Conservation (phyloP, 1,140 invertebrate species). For the Drosophila kohkoa region DNA sequence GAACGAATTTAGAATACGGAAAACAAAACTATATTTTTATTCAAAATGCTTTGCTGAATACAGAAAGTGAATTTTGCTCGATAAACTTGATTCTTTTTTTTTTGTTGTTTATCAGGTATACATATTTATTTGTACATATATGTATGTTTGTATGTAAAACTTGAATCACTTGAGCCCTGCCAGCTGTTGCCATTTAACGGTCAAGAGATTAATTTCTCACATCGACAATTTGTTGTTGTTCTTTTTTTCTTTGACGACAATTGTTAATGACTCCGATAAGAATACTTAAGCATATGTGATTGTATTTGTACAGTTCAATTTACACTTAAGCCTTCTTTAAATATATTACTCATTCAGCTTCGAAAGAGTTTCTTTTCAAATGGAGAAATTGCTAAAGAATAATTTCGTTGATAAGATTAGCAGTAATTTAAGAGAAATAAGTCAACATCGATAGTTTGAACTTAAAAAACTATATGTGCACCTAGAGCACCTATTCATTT, state of each 20-base stretch:
- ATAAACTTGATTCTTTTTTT: slow-evolving; percentile 1
- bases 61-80: neutral
- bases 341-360: slow-evolving; percentile 3
- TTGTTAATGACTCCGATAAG: slow-evolving; percentile 13
- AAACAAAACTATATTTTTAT: slow-evolving; percentile 1
- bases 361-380: neutral
- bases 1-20: too few relatives aligned
- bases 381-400: neutral
- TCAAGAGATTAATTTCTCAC: slow-evolving; percentile 23
- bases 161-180: slow-evolving; percentile 31
- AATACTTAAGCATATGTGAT: neutral
- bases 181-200: slow-evolving; percentile 34
- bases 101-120: slow-evolving; percentile 22
- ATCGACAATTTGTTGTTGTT: slow-evolving; percentile 11
- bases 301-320: slow-evolving; percentile 1
- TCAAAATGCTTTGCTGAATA: neutral
- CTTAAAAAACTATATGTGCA: slow-evolving; percentile 4
- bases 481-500: slow-evolving; percentile 8
- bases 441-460: slow-evolving; percentile 16
- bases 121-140: neutral
- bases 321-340: neutral
- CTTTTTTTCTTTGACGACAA: slow-evolving; percentile 6
- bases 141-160: neutral
- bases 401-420: neutral
- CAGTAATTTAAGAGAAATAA: too few relatives aligned